A percentile compares a stretch with the other conserved stretches of the same genome.
These are phyloP conservation scores for Neocloeon triangulifer DNA, from an alignment of 1,140 invertebrate species.

Conservation along the genomic window DNA sequence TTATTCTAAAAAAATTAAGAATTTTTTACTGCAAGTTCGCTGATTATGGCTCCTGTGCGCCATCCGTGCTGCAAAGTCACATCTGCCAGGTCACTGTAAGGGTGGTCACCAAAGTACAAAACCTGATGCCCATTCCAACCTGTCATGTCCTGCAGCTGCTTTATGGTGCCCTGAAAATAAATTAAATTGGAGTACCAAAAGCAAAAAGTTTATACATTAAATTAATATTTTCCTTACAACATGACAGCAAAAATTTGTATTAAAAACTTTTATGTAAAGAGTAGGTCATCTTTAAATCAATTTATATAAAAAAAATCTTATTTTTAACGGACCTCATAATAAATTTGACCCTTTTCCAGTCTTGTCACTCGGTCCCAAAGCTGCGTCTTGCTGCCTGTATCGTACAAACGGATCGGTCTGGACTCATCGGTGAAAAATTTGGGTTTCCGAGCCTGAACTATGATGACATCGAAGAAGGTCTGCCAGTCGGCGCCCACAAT, in stretches of 20 bases:
- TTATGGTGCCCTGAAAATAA: slow-evolving; percentile 62
- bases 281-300: slow-evolving; percentile 3
- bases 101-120: slow-evolving; percentile 93
- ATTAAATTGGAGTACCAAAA: slow-evolving; percentile 6
- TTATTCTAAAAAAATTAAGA: too few species aligned
- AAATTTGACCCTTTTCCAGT: slow-evolving; percentile 72
- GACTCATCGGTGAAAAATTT: slow-evolving; percentile 85
- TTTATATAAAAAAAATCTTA: slow-evolving; percentile 6
- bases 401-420: slow-evolving; percentile 72
- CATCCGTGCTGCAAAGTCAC: slow-evolving; percentile 89
- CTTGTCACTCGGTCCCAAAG: slow-evolving; percentile 78
- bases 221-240: neutral
- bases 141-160: slow-evolving; percentile 73
- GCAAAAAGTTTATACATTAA: neutral
- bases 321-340: slow-evolving; percentile 68
- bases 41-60: slow-evolving; percentile 95
- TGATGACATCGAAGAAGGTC: slow-evolving; percentile 80
- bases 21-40: slow-evolving; percentile 55
- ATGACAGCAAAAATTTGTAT: slow-evolving; percentile 1
- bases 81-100: slow-evolving; percentile 91
- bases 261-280: slow-evolving; percentile 1
- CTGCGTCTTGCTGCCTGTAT: slow-evolving; percentile 52
- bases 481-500: slow-evolving; percentile 77
- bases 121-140: slow-evolving; percentile 82
- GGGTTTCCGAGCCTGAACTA: slow-evolving; percentile 87